Conservation (phyloP, 2,113 vertebrate genomes). For the Verasper variegatus region DNA sequence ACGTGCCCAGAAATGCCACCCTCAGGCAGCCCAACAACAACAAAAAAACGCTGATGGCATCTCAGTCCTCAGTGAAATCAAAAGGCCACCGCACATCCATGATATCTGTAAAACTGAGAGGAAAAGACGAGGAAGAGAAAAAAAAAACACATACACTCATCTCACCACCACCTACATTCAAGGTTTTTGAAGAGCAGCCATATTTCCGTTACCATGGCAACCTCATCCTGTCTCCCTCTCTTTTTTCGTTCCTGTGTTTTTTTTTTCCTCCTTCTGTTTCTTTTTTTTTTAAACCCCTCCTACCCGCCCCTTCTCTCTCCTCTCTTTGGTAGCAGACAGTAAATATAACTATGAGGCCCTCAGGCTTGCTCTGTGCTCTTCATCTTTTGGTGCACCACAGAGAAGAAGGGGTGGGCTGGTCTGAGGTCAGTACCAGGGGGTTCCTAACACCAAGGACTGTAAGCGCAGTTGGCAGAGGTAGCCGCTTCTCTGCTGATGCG, state of each 20-base stretch:
- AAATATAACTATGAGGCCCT: constrained; percentile 72
- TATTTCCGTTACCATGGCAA: constrained; percentile 82
- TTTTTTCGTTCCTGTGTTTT: constrained; percentile 62
- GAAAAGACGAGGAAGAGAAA: constrained; percentile 46
- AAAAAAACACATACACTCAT: constrained; percentile 54
- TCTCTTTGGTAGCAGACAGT: constrained; percentile 67
- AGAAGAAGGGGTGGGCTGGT: constrained; percentile 37
- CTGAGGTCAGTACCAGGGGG: constrained; percentile 45
- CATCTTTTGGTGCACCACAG: constrained; percentile 50
- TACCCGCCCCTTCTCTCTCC: constrained; percentile 60
- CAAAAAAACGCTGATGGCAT: constrained; percentile 33
- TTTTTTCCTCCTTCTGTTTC: constrained; percentile 7
- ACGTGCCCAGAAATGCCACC: constrained; percentile 50
- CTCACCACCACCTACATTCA: constrained; percentile 81
- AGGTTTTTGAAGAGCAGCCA: constrained; percentile 83
- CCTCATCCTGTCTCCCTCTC: constrained; percentile 72
- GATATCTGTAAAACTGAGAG: constrained; percentile 71
- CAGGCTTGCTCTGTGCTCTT: constrained; percentile 66
- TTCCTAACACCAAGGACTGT: constrained; percentile 14
- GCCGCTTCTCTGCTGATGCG: not conserved
- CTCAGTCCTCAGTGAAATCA: constrained; percentile 33
- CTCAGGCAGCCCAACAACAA: constrained; percentile 28
- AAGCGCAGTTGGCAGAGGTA: constrained; percentile 14
- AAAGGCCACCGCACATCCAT: constrained; percentile 61
- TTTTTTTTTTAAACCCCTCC: constrained; percentile 52